phyloP scores from a whole-genome alignment of 2,797 vertebrate species.

The Falco biarmicus region DNA sequence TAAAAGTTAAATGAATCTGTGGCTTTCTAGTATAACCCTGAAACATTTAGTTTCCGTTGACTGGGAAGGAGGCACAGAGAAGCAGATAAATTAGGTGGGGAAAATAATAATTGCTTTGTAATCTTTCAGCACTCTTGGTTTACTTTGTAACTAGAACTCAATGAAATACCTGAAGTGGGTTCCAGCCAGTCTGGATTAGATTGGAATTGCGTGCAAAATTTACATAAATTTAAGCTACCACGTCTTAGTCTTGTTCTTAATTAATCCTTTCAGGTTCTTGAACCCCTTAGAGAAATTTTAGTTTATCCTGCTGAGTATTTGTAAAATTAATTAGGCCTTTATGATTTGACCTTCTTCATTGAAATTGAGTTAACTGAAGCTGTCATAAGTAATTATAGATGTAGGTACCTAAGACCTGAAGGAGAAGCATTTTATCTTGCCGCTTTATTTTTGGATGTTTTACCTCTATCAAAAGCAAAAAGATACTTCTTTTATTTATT shows the following conservation, averaged over 20 bases:
- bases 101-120: neutral
- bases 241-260: neutral
- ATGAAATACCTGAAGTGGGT: neutral
- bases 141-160: neutral
- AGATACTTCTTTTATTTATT: neutral
- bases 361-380: conserved; percentile 21
- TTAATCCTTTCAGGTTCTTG: conserved; percentile 5
- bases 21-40: neutral
- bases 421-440: neutral
- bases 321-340: conserved; percentile 29
- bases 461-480: neutral
- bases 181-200: neutral
- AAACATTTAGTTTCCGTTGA: neutral
- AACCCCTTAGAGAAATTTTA: neutral
- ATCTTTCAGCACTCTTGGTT: neutral
- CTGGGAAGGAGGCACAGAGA: neutral
- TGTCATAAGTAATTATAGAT: conserved; percentile 24
- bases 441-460: neutral
- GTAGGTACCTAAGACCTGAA: neutral
- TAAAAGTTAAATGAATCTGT: neutral
- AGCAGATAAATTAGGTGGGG: neutral
- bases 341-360: conserved; percentile 7
- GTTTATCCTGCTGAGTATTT: conserved; percentile 39
- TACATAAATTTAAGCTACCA: neutral
- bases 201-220: neutral